These are phyloP conservation scores for Seladonia tumulorum DNA, from an alignment of 2,888 invertebrate species.

Conservation along the genomic window DNA sequence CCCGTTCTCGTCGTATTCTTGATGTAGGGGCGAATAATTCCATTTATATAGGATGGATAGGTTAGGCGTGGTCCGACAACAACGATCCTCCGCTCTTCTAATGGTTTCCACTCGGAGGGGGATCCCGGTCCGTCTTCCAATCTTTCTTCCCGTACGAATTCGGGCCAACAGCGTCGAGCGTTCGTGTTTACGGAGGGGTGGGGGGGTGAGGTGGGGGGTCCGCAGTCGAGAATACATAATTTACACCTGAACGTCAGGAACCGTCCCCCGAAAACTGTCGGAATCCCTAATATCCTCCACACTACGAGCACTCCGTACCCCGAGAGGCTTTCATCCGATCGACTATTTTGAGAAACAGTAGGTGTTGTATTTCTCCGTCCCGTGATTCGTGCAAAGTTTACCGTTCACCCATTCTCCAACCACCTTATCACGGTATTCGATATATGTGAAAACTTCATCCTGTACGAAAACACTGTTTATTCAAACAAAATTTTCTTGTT, in stretches of 20 bases:
- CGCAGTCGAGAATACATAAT: slow-evolving; percentile 34
- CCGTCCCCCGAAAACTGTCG: slow-evolving; percentile 14
- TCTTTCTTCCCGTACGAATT: slow-evolving; percentile 63
- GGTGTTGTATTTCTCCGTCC: not conserved
- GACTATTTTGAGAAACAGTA: not conserved
- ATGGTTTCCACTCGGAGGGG: slow-evolving; percentile 58
- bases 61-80: slow-evolving; percentile 56
- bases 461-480: not conserved
- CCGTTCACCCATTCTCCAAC: not conserved
- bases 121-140: slow-evolving; percentile 45
- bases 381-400: not conserved
- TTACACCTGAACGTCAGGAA: slow-evolving; percentile 14
- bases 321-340: not conserved
- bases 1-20: slow-evolving; percentile 8
- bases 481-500: not conserved
- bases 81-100: slow-evolving; percentile 52
- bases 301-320: not conserved
- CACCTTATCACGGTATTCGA: not conserved
- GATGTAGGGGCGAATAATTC: slow-evolving; percentile 42
- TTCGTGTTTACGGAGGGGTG: slow-evolving; percentile 13
- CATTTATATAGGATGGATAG: slow-evolving; percentile 35
- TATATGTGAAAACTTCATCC: not conserved
- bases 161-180: slow-evolving; percentile 48
- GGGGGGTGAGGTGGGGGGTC: too few species aligned
- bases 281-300: not conserved